A percentile compares a stretch with the other conserved stretches of the same genome.
Evolutionary conservation across 1,140 invertebrate species (phyloP).

Genomic region (Yoshiicerus persimilis): DNA sequence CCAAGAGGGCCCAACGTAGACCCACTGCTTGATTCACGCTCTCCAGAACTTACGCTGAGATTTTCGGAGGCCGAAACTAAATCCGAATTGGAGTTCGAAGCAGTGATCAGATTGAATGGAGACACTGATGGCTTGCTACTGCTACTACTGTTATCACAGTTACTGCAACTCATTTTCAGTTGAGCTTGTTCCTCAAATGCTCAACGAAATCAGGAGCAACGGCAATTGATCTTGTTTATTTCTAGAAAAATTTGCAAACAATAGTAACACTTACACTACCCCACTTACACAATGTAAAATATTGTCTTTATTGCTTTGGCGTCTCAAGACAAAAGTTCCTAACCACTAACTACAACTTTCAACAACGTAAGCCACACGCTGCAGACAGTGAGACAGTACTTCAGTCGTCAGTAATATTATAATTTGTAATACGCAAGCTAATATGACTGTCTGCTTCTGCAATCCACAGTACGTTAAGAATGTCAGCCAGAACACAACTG

Average conservation of each 20-base stretch:
- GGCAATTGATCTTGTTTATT: neutral
- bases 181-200: neutral
- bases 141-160: neutral
- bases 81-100: neutral
- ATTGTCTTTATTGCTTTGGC: neutral
- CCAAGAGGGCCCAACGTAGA: slow-evolving; percentile 20
- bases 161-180: neutral
- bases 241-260: neutral
- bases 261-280: neutral
- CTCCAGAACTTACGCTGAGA: neutral
- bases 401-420: neutral
- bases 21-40: neutral
- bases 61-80: neutral
- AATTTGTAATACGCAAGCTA: neutral
- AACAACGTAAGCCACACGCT: neutral
- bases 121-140: neutral
- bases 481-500: slow-evolving; percentile 6
- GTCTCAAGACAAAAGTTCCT: neutral
- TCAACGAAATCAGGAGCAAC: neutral
- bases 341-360: neutral
- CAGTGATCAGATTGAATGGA: neutral
- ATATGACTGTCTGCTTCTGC: neutral
- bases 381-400: neutral
- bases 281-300: neutral
- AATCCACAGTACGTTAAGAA: neutral